A percentile compares a stretch with the other conserved stretches of the same genome.
phyloP scores from a whole-genome alignment of 2,888 invertebrate genomes.

The Rotaria magnacalcarata region DNA sequence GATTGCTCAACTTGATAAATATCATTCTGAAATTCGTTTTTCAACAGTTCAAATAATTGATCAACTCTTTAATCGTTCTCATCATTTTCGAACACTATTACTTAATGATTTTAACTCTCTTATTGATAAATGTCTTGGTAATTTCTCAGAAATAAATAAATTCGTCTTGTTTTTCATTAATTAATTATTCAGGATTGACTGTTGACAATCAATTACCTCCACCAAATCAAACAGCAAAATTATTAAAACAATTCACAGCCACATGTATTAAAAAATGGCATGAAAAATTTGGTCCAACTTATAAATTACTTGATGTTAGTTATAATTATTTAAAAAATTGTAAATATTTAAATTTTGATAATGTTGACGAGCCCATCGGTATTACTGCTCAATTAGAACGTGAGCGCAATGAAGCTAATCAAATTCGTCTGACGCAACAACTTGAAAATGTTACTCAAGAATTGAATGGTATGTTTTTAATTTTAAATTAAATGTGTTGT shows the following conservation, averaged over 20 bases:
- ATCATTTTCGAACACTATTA: conserved; percentile 61
- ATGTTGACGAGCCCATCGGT: conserved; percentile 53
- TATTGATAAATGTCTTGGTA: conserved; percentile 61
- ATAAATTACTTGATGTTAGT: conserved; percentile 61
- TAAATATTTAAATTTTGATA: conserved; percentile 60
- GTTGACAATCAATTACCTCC: conserved; percentile 61
- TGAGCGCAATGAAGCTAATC: conserved; percentile 52
- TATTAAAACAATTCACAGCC: conserved; percentile 60
- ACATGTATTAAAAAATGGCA: conserved; percentile 62
- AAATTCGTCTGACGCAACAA: conserved; percentile 51
- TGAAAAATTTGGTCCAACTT: conserved; percentile 60
- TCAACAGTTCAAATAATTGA: conserved; percentile 63
- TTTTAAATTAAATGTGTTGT: neutral
- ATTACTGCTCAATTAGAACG: conserved; percentile 54
- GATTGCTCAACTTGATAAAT: conserved; percentile 60
- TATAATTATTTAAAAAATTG: conserved; percentile 60
- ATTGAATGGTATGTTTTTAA: conserved; percentile 51
- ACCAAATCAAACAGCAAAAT: conserved; percentile 60
- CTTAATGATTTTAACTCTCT: conserved; percentile 60
- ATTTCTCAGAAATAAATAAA: conserved; percentile 14
- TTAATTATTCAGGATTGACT: conserved; percentile 51
- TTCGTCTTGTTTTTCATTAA: neutral
- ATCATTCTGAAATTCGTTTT: conserved; percentile 63
- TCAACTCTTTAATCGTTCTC: conserved; percentile 62
- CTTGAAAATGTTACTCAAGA: conserved; percentile 54